Percentiles rank a stretch among this genome's conserved stretches.
Evolutionary conservation across 2,888 invertebrate species (phyloP).

Genomic region (Ophioninae sp.): DNA sequence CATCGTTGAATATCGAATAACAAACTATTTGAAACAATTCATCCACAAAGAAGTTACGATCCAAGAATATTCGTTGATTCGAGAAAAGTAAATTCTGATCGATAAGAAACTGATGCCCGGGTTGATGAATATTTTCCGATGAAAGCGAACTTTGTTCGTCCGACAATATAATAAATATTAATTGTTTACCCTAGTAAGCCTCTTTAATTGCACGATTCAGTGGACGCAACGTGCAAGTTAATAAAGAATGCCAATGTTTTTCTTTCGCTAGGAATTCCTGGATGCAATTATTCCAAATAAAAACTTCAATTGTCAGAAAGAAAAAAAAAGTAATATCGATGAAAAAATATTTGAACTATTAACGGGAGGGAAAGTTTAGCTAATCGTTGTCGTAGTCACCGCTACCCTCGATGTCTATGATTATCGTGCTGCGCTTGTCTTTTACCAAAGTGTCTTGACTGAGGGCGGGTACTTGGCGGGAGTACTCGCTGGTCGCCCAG

Average conservation of each 20-base stretch:
- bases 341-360: neutral
- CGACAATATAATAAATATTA: conserved; percentile 2
- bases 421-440: conserved; percentile 71
- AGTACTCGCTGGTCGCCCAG: conserved; percentile 90
- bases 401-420: conserved; percentile 69
- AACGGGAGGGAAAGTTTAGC: conserved; percentile 20
- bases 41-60: neutral
- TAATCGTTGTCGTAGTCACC: conserved; percentile 72
- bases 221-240: neutral
- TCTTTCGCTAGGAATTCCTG: neutral
- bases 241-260: neutral
- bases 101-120: neutral
- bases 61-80: neutral
- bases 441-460: conserved; percentile 77
- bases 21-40: neutral
- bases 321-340: neutral
- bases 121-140: neutral
- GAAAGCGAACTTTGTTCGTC: neutral
- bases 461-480: conserved; percentile 87
- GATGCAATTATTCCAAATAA: neutral
- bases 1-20: neutral
- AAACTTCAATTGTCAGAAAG: conserved; percentile 24
- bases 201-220: neutral
- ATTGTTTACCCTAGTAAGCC: neutral
- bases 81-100: neutral